A percentile compares a stretch with the other conserved stretches of the same genome.
Conservation (phyloP, 1,140 invertebrate genomes). For the Lanistes nyassanus region DNA sequence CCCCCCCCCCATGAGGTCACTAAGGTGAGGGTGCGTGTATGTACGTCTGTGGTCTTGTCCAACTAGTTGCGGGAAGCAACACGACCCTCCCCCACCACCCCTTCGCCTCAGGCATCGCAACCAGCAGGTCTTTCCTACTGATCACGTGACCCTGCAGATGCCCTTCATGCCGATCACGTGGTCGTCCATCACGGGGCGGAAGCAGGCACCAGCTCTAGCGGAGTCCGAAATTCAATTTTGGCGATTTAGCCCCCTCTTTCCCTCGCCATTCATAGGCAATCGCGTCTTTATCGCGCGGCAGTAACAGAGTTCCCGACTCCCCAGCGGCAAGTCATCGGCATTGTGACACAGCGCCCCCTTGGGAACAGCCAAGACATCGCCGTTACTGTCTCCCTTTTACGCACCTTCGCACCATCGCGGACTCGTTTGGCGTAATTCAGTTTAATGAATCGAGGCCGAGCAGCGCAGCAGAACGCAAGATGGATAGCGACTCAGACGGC, state of each 20-base stretch:
- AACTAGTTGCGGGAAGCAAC: too few species aligned
- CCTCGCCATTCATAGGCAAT: slow-evolving; percentile 16
- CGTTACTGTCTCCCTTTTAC: background rate
- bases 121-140: too few species aligned
- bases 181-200: slow-evolving; percentile 10
- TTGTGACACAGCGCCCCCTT: background rate
- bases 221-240: slow-evolving; percentile 15
- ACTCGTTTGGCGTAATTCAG: slow-evolving; percentile 7
- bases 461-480: background rate
- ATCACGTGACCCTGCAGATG: too few species aligned
- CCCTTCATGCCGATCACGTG: slow-evolving; percentile 15
- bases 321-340: slow-evolving; percentile 6
- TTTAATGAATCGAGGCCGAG: background rate
- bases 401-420: background rate
- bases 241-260: slow-evolving; percentile 13
- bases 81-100: too few species aligned
- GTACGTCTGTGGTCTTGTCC: too few species aligned
- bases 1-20: too few species aligned
- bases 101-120: too few species aligned
- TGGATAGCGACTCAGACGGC: background rate
- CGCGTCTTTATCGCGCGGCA: background rate
- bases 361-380: background rate
- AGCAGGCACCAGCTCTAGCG: background rate
- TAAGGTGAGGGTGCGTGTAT: too few species aligned
- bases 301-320: slow-evolving; percentile 15